Conservation (phyloP, 2,888 invertebrate species). For the Parnassius glacialis region DNA sequence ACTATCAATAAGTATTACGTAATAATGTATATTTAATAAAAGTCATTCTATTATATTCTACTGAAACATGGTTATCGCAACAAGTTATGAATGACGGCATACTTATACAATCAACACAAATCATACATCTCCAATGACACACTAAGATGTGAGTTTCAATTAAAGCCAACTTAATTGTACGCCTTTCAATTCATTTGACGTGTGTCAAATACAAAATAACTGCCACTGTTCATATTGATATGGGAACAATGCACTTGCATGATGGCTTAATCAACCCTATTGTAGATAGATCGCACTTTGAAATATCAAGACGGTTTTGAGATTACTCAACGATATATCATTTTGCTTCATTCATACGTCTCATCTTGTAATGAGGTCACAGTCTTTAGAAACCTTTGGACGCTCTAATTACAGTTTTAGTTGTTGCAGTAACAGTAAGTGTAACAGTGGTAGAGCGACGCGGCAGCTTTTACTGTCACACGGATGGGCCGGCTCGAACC, state of each 20-base stretch:
- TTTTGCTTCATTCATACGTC: conserved; percentile 7
- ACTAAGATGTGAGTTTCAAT: neutral
- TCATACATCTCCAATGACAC: neutral
- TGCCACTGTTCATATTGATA: conserved; percentile 5
- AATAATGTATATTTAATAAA: no score
- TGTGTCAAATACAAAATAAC: conserved; percentile 2
- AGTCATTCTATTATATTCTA: no score
- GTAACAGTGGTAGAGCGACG: no score
- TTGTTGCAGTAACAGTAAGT: neutral
- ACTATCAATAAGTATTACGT: no score
- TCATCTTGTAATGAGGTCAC: neutral
- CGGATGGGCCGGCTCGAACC: no score
- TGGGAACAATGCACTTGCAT: conserved; percentile 16
- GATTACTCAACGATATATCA: conserved; percentile 7
- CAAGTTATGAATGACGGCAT: neutral
- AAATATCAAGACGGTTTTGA: conserved; percentile 2
- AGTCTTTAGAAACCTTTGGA: neutral
- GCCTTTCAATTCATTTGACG: conserved; percentile 6
- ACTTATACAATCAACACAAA: neutral
- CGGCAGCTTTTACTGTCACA: no score
- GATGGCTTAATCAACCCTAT: conserved; percentile 21
- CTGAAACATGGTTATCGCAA: no score
- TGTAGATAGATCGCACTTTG: conserved; percentile 22
- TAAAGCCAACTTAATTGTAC: conserved; percentile 6
- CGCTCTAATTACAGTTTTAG: neutral